These are phyloP conservation scores for Argyra leucocephala DNA, from an alignment of 2,888 invertebrate species.

Conservation along the genomic window DNA sequence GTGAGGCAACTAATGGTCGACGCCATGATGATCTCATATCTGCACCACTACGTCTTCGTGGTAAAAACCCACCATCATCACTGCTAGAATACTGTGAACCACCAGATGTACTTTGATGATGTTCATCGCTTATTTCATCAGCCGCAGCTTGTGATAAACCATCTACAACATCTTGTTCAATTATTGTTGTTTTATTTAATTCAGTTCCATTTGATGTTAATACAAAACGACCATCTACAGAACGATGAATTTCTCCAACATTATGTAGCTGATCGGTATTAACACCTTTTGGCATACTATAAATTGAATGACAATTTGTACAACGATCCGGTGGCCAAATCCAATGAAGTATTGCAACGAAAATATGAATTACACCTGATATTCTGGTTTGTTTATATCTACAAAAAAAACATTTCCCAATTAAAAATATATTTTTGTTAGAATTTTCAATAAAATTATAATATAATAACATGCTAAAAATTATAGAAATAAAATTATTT, in stretches of 20 bases:
- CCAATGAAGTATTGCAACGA: constrained; percentile 61
- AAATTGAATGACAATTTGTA: constrained; percentile 46
- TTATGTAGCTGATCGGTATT: constrained; percentile 41
- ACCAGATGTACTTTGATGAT: constrained; percentile 48
- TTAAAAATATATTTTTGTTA: no score
- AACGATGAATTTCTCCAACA: constrained; percentile 59
- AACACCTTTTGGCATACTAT: constrained; percentile 39
- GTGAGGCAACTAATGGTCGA: constrained; percentile 54
- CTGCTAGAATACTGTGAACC: constrained; percentile 55
- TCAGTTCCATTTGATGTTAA: constrained; percentile 39
- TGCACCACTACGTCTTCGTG: constrained; percentile 45
- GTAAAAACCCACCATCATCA: constrained; percentile 78
- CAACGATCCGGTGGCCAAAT: constrained; percentile 68
- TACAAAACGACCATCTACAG: constrained; percentile 67
- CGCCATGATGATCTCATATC: constrained; percentile 55
- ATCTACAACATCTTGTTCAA: constrained; percentile 9
- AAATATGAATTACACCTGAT: constrained; percentile 74
- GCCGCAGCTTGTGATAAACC: constrained; percentile 14
- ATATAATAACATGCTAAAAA: no score
- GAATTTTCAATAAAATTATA: no score
- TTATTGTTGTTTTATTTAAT: constrained; percentile 23
- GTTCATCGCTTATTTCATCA: constrained; percentile 20
- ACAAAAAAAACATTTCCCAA: constrained; percentile 7
- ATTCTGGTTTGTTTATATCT: constrained; percentile 91
- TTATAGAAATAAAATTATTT: no score